Percentiles rank a stretch among this genome's conserved stretches.
Conservation (phyloP, 1,140 invertebrate genomes). For the Lordiphosa clarofinis region DNA sequence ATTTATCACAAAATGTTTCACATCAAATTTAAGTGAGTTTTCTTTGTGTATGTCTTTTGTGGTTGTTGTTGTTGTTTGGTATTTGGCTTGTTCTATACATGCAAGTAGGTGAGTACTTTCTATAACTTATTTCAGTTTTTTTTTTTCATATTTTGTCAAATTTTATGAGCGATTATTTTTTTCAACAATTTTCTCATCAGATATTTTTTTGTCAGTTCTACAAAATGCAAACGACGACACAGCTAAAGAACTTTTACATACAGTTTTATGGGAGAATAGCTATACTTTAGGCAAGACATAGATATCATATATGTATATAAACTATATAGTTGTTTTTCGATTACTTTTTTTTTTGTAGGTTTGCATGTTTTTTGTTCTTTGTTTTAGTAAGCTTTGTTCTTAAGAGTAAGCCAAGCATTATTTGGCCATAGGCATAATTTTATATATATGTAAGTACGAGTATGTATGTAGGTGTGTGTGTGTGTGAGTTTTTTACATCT, state of each 20-base stretch:
- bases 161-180: slow-evolving; percentile 14
- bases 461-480: slow-evolving; percentile 16
- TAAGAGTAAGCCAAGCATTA: slow-evolving; percentile 53
- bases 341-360: slow-evolving; percentile 9
- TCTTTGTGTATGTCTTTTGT: no score
- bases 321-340: slow-evolving; percentile 22
- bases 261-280: slow-evolving; percentile 1
- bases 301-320: slow-evolving; percentile 43
- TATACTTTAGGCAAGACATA: slow-evolving; percentile 52
- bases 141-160: neutral
- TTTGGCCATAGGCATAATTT: slow-evolving; percentile 34
- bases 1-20: no score
- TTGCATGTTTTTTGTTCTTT: slow-evolving; percentile 22
- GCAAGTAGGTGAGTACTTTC: slow-evolving; percentile 2
- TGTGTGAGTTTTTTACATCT: slow-evolving; percentile 45
- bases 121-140: slow-evolving; percentile 1
- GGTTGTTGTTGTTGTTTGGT: slow-evolving; percentile 10
- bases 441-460: slow-evolving; percentile 18
- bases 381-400: slow-evolving; percentile 59
- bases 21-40: no score
- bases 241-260: slow-evolving; percentile 44
- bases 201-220: slow-evolving; percentile 26
- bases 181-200: slow-evolving; percentile 33
- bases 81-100: slow-evolving; percentile 1
- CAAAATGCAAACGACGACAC: slow-evolving; percentile 52